Evolutionary conservation across 2,888 invertebrate species (phyloP), one percentile per base, ranked within the genome.

Genomic region (Melinaea marsaeus): DNA sequence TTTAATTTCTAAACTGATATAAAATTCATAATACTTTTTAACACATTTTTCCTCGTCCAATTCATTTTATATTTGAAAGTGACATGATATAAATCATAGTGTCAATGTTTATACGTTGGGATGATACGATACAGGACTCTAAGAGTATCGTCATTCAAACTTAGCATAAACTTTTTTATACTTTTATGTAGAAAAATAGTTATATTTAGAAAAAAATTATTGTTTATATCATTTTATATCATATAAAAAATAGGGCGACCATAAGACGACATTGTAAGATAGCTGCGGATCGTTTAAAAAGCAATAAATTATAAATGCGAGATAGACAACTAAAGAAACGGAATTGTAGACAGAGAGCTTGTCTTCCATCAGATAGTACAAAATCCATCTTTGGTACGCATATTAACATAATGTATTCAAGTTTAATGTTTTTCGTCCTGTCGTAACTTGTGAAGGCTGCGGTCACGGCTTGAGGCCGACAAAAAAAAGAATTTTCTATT

Each of bases 11-110:
- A 22, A 22, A 22, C 22, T 22, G 22, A 22, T 22, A 22, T 22
- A 22, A 22, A 22, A 22, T 37, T 37, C 37, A 37, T 6, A 37
- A 65, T 60, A 66, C 68, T 72, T 72, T 66, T 69, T 63, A 70
- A 72, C 72, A 70, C 22, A 22, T 22, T 71, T 72, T 60, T 63
- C 67, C 65, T 79, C 80, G 83, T 84, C 83, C 83, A 70, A 72
- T 76, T 81, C 81, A 81, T 85, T 83, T 81, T 77, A 81, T 80
- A 79, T 81, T 81, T 85, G 86, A 86, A 86, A 81, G 73, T 22
- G 22, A 22, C 22, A 62, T 32, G 56, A 78, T 86, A 87, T 86
- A 85, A 81, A 78, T 72, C 59, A 64, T 66, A 69, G 68, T 71
- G 37, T 22, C 22, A 22, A 22, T 37, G 37, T 37, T 37, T 2